These are phyloP conservation scores for Folsomia manolachei DNA, from an alignment of 2,888 invertebrate genomes.

Conservation along the genomic window DNA sequence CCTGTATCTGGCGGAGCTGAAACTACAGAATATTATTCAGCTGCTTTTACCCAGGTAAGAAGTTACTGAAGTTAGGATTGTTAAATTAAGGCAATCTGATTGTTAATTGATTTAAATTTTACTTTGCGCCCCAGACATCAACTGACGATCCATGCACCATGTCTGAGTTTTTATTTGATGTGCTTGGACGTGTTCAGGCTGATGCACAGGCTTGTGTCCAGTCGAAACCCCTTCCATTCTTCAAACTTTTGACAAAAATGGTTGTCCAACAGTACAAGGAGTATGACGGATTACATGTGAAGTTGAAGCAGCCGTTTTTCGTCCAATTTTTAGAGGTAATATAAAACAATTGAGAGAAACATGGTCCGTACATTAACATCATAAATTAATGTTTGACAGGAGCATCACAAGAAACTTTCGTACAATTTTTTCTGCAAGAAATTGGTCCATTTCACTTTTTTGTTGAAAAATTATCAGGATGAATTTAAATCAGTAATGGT, in stretches of 20 bases:
- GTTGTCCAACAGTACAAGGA: conserved; percentile 8
- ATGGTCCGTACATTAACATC: too few relatives aligned
- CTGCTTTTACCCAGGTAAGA: background rate
- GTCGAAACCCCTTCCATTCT: background rate
- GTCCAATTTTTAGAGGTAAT: conserved; percentile 14
- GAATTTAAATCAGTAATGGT: conserved; percentile 10
- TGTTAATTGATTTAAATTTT: background rate
- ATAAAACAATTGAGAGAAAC: too few relatives aligned
- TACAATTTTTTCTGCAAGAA: conserved; percentile 6
- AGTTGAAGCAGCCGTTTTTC: conserved; percentile 6
- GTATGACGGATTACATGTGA: background rate
- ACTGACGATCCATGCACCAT: background rate
- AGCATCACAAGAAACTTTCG: background rate
- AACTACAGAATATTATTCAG: background rate
- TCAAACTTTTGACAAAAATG: conserved; percentile 11
- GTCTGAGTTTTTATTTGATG: conserved; percentile 5
- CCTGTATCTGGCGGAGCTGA: background rate
- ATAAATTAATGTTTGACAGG: background rate
- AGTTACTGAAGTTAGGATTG: background rate
- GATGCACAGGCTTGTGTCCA: background rate
- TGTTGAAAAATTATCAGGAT: background rate
- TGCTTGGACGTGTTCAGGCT: background rate
- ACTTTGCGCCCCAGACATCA: background rate
- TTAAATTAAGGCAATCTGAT: background rate
- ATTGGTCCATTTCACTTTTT: background rate